These are phyloP conservation scores for Atherinomorus stipes DNA, from an alignment of 2,113 vertebrate species.

Conservation along the genomic window DNA sequence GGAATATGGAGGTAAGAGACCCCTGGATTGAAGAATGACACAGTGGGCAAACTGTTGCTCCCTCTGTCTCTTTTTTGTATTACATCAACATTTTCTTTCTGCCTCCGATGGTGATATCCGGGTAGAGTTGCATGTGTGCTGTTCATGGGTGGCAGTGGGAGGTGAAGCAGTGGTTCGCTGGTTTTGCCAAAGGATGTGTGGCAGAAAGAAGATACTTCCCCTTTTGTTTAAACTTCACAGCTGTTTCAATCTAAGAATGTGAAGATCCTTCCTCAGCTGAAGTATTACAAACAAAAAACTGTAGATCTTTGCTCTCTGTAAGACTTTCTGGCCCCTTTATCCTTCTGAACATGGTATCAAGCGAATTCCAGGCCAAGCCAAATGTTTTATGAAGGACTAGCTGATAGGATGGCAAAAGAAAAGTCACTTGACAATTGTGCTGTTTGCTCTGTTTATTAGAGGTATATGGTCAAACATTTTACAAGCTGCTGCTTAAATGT, in stretches of 20 bases:
- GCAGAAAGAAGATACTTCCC: conserved; percentile 24
- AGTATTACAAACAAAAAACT: conserved; percentile 24
- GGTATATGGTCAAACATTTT: conserved; percentile 82
- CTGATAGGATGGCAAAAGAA: conserved; percentile 25
- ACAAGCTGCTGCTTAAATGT: conserved; percentile 80
- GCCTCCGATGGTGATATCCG: conserved; percentile 3
- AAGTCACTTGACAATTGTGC: conserved; percentile 41
- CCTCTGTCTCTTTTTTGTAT: not conserved
- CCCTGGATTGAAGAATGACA: not conserved
- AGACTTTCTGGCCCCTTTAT: conserved; percentile 9
- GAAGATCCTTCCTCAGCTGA: conserved; percentile 20
- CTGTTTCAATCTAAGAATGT: conserved; percentile 9
- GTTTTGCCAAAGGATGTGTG: conserved; percentile 5
- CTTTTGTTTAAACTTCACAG: conserved; percentile 17
- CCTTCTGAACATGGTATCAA: not conserved
- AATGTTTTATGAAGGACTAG: not conserved
- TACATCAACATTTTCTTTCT: not conserved
- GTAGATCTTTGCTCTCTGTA: not conserved
- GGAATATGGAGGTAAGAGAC: conserved; percentile 32
- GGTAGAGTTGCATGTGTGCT: conserved; percentile 24
- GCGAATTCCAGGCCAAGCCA: not conserved
- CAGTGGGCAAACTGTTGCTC: not conserved
- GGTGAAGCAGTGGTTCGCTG: conserved; percentile 17
- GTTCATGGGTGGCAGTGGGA: not conserved
- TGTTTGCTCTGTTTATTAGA: conserved; percentile 82